Base-by-base conservation (phyloP, 2,113 vertebrate species). In the Anas platyrhynchos region DNA sequence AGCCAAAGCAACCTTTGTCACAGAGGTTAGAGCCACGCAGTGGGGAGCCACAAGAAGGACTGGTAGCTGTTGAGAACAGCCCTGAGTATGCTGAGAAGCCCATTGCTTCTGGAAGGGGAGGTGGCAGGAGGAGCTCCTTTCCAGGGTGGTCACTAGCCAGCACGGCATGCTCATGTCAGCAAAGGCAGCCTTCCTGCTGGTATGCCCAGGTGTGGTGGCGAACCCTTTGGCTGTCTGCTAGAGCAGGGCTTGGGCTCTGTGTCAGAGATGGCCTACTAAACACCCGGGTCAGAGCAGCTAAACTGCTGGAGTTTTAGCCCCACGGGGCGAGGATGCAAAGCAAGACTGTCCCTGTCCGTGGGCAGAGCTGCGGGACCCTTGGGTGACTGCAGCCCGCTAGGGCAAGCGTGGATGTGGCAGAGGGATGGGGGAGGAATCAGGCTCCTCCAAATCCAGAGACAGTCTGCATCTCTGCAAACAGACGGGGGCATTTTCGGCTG, bases 321-420 rank as follows among this genome's bases (percentile, higher is more conserved):
- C 48, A 23, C 22, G 6, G 50, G 23, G 50, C 25, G 13, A 52
- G 50, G 13, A 23, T 52, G 50, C 50, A 13, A 52, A 52, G 38
- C 31, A 32, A 41, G 11, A 36, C 46, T 74, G 46, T 22, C 16
- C 78, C 38, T 6, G 0, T 14, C 52, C 3, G 0, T 3, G 12
- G 34, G 67, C 68, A 73, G 36, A 62, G 46, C 59, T 7, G n/a
- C 11, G 27, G 7, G 43, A 43, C 63, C 29, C 9, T 16, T 38
- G 29, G 29, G 13, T 6, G 13, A 11, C 20, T 34, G 67, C 61
- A 72, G 38, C 58, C 56, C 58, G 4, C 25, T 4, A 31, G 55
- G 32, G 22, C 32, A 32, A 55, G 25, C 2, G 5, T 15, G 23
- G 15, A 7, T 3, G 16, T 7, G 26, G 41, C 41, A 87, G 56